Base-by-base conservation (phyloP, 1,140 invertebrate genomes). In the Drosophila pandora region DNA sequence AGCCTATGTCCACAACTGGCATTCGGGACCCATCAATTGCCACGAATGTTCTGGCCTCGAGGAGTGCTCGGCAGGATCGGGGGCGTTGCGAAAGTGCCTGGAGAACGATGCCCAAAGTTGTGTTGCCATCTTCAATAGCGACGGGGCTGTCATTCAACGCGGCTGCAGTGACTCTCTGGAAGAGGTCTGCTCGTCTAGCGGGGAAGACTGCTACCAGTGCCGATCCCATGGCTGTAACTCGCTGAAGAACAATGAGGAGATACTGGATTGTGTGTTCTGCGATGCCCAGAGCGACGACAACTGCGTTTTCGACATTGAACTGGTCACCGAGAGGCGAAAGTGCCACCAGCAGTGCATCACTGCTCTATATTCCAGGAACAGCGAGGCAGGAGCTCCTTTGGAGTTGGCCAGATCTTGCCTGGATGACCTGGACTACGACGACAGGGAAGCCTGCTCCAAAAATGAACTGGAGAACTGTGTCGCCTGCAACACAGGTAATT, bases 261-360 rank as follows among this genome's bases (percentile, higher is more conserved):
- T 87, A 25, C 49, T 91, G 8, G 61, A 87, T 7, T 91, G 90
- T 13, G 12, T 80, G 1, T 23, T 53, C 2, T 91, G 90, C 58
- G 84, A 91, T 70, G 78, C 83, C 6, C 70, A 79, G n/a, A 53
- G 13, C 5, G 61, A 88, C 22, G 74, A 76, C 6, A 59, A 70
- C 30, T 91, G 90, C 34, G 59, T 76, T 12, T 73, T 70, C 7
- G 78, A 90, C 56, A 55, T 70, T 3, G 69, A 74, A 28, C 52
- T 70, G 34, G 55, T 90, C 3, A 68, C 32, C 2, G 71, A 69
- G 3, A 73, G 21, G 0, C 72, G 81, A 1, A 61, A 45, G 5
- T 91, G 90, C 39, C 47, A 90, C 2, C 57, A 80, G 34, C 49
- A 76, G n/a, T 91, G 90, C 22, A 74, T 91, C 28, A 91, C 90